A percentile compares a stretch with the other conserved stretches of the same genome.
These are phyloP conservation scores for Pandemis heparana DNA, from an alignment of 2,888 invertebrate genomes.

Conservation along the genomic window DNA sequence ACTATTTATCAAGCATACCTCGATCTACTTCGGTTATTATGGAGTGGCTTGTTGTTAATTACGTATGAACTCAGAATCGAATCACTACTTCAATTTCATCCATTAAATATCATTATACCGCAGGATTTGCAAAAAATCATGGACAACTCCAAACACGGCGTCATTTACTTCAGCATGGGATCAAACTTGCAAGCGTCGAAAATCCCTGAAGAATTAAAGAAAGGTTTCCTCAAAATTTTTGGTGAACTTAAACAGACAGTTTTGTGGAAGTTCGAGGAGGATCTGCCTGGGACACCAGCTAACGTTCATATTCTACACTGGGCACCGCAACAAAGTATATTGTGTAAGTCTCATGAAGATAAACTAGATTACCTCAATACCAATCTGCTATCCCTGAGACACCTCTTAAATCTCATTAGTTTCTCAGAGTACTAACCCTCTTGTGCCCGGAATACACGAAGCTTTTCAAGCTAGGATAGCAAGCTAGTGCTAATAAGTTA, in stretches of 20 bases:
- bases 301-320: conserved; percentile 64
- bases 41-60: too few relatives aligned
- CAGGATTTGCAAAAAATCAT: conserved; percentile 47
- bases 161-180: conserved; percentile 71
- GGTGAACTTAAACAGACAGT: conserved; percentile 62
- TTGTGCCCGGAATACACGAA: too few relatives aligned
- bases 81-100: neutral
- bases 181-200: conserved; percentile 59
- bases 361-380: neutral
- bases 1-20: too few relatives aligned
- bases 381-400: too few relatives aligned
- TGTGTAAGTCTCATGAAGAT: conserved; percentile 52
- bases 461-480: too few relatives aligned
- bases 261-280: conserved; percentile 69
- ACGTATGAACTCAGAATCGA: too few relatives aligned
- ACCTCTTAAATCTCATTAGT: too few relatives aligned
- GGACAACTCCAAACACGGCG: conserved; percentile 61
- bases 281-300: conserved; percentile 51
- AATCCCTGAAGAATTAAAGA: conserved; percentile 55
- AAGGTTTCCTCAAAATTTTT: conserved; percentile 56
- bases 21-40: too few relatives aligned
- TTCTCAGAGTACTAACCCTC: too few relatives aligned
- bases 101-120: neutral
- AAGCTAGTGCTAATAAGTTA: too few relatives aligned
- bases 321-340: conserved; percentile 62